phyloP scores from a whole-genome alignment of 2,888 invertebrate genomes.

The Orthonychiurus folsomi region DNA sequence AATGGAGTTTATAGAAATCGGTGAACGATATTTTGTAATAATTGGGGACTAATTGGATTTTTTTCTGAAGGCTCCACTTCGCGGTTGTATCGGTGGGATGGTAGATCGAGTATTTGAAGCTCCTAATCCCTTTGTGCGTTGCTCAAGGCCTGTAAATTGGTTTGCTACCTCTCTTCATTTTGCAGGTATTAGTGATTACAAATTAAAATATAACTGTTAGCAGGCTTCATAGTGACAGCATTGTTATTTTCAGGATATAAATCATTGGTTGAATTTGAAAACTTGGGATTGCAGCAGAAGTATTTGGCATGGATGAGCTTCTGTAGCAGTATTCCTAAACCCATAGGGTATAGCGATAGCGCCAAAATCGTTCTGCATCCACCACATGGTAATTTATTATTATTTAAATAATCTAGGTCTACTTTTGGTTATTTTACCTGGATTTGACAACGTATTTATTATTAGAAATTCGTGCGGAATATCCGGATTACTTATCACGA shows the following conservation, averaged over 20 bases:
- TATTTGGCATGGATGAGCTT: slow-evolving; percentile 26
- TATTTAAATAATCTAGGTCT: too few relatives aligned
- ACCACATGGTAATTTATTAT: background rate
- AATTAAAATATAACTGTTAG: too few relatives aligned
- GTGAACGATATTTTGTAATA: background rate
- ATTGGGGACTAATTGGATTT: too few relatives aligned
- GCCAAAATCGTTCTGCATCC: slow-evolving; percentile 13
- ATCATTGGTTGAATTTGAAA: slow-evolving; percentile 25
- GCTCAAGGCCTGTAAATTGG: slow-evolving; percentile 20
- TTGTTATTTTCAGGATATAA: slow-evolving; percentile 34
- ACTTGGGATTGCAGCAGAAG: slow-evolving; percentile 9
- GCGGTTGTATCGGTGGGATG: too few relatives aligned
- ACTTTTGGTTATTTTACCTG: too few relatives aligned
- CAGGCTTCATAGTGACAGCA: too few relatives aligned
- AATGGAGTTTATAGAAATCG: background rate
- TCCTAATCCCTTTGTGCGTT: slow-evolving; percentile 20
- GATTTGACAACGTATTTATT: too few relatives aligned
- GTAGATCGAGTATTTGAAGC: slow-evolving; percentile 22
- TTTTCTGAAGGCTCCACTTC: slow-evolving; percentile 25
- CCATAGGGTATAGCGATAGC: slow-evolving; percentile 19
- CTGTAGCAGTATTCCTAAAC: slow-evolving; percentile 26
- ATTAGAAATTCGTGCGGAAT: slow-evolving; percentile 1
- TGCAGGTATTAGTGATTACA: too few relatives aligned
- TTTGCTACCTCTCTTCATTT: slow-evolving; percentile 25
- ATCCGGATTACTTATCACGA: background rate